Conservation (phyloP, 2,888 invertebrate species). For the Diabrotica balteata region DNA sequence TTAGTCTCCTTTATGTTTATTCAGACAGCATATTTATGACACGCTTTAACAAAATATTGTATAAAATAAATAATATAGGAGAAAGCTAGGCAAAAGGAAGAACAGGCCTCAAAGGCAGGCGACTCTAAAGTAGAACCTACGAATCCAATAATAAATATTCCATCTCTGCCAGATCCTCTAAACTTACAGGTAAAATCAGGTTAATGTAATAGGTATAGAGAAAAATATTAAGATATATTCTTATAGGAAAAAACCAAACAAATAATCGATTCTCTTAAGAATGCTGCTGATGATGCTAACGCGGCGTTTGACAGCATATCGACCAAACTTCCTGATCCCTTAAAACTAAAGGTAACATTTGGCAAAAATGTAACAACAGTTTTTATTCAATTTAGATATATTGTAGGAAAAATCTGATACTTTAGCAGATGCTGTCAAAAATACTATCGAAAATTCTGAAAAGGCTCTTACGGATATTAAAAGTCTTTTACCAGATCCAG, state of each 20-base stretch:
- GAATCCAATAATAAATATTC: not conserved
- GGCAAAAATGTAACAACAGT: not conserved
- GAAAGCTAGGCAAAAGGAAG: too few relatives aligned
- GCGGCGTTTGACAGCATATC: not conserved
- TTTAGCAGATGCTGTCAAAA: not conserved
- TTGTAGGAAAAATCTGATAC: not conserved
- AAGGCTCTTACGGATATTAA: not conserved
- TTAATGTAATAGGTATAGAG: too few relatives aligned
- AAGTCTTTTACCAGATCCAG: not conserved
- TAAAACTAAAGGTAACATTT: not conserved
- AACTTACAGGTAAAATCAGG: not conserved
- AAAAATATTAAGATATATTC: not conserved
- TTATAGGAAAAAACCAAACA: not conserved
- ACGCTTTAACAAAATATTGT: too few relatives aligned
- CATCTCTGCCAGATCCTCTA: not conserved
- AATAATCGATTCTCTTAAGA: not conserved
- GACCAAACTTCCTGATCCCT: not conserved
- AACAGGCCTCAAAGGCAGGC: too few relatives aligned
- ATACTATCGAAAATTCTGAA: not conserved
- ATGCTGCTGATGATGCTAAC: not conserved
- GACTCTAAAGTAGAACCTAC: too few relatives aligned
- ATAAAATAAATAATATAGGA: too few relatives aligned
- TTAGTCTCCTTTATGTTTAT: too few relatives aligned
- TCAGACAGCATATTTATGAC: too few relatives aligned
- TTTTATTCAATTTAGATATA: not conserved